Base-by-base conservation (phyloP, 2,113 vertebrate genomes). In the Verasper variegatus region DNA sequence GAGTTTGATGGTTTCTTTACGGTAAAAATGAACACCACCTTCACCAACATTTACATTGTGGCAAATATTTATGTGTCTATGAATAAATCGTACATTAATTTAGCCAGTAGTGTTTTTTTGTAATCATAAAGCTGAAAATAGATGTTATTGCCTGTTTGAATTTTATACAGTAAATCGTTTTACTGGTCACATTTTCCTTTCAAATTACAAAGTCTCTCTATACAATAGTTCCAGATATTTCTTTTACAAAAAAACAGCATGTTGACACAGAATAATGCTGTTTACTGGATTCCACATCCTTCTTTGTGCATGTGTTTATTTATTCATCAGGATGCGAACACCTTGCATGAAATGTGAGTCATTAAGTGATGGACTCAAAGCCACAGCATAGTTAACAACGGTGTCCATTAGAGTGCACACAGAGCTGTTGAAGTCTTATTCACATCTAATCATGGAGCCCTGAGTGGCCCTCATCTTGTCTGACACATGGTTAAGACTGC, bases 381-480 rank as follows among this genome's bases (percentile, higher is more conserved):
- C 17, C 2, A 10, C 54, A 14, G 61, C 58, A 10, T 11, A 47
- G 51, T 69, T 76, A 68, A 51, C 76, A 1, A 57, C 47, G 62
- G 73, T 20, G 67, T 80, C 74, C 73, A 83, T 90, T 84, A 88
- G 64, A 82, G 74, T 55, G 76, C 24, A 55, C 81, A 57, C 45
- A 35, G 63, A 54, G 70, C 80, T 85, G 64, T 68, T 71, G 74
- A 86, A 87, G 86, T 71, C 68, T 64, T 82, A 89, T 74, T 92
- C 82, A 51, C 87, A 78, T 91, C 84, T 83, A 90, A 92, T 92
- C 86, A 85, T 20, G 54, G 69, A 40, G 72, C 74, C 74, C 77
- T 82, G 73, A 92, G 89, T 90, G 88, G 71, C 77, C 84, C 81
- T 91, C 80, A 78, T 92, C 83, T 89, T 67, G 75, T 90, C 74